A percentile compares a stretch with the other conserved stretches of the same genome.
phyloP scores from a whole-genome alignment of 2,888 invertebrate genomes.

The Archips xylosteana region DNA sequence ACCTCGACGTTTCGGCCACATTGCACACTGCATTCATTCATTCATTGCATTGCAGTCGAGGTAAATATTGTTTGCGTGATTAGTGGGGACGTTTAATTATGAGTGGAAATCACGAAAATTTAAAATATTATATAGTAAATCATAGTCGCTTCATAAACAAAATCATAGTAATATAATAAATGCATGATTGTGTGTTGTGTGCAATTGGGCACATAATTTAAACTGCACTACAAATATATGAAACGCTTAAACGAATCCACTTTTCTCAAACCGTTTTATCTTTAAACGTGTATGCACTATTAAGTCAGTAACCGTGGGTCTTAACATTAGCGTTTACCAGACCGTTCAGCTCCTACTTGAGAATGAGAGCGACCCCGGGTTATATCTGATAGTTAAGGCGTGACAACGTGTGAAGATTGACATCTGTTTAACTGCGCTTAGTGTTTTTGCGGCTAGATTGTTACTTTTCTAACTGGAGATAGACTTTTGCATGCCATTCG shows the following conservation, averaged over 20 bases:
- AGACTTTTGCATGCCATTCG: no score
- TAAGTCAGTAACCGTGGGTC: background rate
- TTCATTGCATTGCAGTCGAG: no score
- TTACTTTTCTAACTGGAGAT: background rate
- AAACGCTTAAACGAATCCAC: background rate
- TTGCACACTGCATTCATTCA: no score
- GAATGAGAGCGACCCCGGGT: slow-evolving; percentile 33
- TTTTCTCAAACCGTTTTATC: background rate
- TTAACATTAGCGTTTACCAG: slow-evolving; percentile 15
- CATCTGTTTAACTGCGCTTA: background rate
- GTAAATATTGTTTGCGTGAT: no score
- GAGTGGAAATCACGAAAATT: no score
- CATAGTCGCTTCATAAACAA: no score
- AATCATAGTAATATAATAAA: no score
- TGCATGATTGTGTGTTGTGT: no score
- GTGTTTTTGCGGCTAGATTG: background rate
- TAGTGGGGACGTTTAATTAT: no score
- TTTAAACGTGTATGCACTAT: background rate
- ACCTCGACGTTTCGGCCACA: no score
- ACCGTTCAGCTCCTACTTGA: slow-evolving; percentile 29
- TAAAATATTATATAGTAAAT: no score
- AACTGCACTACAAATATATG: background rate
- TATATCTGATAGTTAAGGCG: slow-evolving; percentile 1
- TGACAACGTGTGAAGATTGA: slow-evolving; percentile 22
- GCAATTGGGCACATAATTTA: no score